These are phyloP conservation scores for Melanotaenia parkinsoni DNA, from an alignment of 2,797 vertebrate species.

Conservation along the genomic window DNA sequence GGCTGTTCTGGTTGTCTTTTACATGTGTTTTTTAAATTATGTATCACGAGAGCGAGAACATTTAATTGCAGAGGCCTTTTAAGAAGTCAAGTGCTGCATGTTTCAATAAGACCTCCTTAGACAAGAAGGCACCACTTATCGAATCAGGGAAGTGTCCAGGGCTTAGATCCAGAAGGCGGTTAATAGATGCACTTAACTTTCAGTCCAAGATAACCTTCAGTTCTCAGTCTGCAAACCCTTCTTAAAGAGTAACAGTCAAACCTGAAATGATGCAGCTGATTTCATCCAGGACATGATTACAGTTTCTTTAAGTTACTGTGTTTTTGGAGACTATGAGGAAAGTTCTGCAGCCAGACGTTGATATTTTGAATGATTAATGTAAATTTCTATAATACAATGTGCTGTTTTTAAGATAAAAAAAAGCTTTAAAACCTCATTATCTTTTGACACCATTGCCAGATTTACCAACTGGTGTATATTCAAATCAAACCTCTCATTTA, in stretches of 20 bases:
- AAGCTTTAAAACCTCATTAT: neutral
- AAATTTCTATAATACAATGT: neutral
- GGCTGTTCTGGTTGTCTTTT: neutral
- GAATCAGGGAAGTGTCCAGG: slow-evolving; percentile 54
- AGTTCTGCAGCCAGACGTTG: neutral
- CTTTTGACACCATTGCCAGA: neutral
- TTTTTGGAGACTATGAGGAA: neutral
- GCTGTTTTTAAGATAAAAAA: neutral
- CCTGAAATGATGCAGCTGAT: neutral
- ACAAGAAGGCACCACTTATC: slow-evolving; percentile 45
- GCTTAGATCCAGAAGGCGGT: slow-evolving; percentile 19
- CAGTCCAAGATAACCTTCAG: neutral
- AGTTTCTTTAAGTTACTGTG: neutral
- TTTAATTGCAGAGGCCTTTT: slow-evolving; percentile 29
- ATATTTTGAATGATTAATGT: neutral
- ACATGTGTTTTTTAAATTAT: slow-evolving; percentile 12
- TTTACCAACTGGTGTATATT: neutral
- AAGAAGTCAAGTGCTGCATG: slow-evolving; percentile 27
- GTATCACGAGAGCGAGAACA: slow-evolving; percentile 3
- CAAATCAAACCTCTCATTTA: neutral
- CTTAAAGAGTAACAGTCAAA: slow-evolving; percentile 8
- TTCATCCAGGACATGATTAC: neutral
- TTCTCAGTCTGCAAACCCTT: slow-evolving; percentile 1
- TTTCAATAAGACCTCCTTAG: slow-evolving; percentile 43
- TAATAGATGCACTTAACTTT: slow-evolving; percentile 12